A percentile compares a stretch with the other conserved stretches of the same genome.
Evolutionary conservation across 2,888 invertebrate species (phyloP).

Genomic region (Mythimna lalbum): DNA sequence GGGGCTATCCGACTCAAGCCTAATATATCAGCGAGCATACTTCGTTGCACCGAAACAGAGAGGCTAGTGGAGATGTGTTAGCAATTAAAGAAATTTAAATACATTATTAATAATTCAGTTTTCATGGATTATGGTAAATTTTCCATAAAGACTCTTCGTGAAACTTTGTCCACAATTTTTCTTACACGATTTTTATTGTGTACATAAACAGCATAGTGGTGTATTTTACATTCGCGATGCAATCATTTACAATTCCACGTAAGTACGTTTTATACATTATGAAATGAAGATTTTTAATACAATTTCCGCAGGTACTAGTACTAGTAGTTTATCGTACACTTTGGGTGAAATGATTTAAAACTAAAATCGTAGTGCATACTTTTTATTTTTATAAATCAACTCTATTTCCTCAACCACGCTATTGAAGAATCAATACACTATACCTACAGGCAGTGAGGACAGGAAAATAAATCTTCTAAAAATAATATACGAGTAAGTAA

Average conservation of each 20-base stretch:
- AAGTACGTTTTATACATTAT: not conserved
- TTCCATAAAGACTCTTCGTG: not conserved
- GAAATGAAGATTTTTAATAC: too few species aligned
- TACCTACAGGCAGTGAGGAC: not conserved
- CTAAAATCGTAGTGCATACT: too few species aligned
- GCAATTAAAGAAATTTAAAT: not conserved
- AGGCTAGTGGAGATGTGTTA: slow-evolving; percentile 69
- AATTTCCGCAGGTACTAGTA: too few species aligned
- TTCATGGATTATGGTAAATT: too few species aligned
- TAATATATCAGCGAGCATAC: slow-evolving; percentile 89
- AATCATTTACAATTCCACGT: not conserved
- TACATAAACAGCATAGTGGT: not conserved
- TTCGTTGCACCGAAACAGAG: slow-evolving; percentile 74
- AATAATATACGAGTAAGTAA: slow-evolving; percentile 11
- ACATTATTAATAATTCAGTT: too few species aligned
- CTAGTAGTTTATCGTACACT: too few species aligned
- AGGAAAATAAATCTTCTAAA: slow-evolving; percentile 1
- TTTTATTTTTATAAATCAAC: not conserved
- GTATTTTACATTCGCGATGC: not conserved
- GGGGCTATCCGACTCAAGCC: slow-evolving; percentile 84
- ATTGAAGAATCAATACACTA: too few species aligned
- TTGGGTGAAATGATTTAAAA: not conserved
- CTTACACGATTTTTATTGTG: not conserved
- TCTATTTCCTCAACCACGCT: not conserved
- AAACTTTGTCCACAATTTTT: not conserved